Percentiles rank a stretch among this genome's conserved stretches.
Conservation (phyloP, 1,140 invertebrate species). For the Temnothorax nylanderi region DNA sequence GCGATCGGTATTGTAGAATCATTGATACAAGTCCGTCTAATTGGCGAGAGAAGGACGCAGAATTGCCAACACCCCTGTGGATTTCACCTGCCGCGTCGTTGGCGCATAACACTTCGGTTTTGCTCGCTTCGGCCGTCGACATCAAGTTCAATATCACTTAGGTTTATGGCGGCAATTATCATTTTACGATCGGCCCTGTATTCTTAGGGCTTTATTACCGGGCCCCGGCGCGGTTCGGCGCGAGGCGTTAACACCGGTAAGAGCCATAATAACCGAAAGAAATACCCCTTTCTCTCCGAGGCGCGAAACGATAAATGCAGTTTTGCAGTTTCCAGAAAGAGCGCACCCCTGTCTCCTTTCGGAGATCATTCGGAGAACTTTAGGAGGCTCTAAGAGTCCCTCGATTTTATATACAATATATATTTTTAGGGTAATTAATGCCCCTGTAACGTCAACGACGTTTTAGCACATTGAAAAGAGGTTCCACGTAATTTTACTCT, state of each 20-base stretch:
- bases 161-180: conserved; percentile 84
- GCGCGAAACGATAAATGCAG: conserved; percentile 80
- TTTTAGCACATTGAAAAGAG: conserved; percentile 28
- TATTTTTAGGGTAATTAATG: conserved; percentile 35
- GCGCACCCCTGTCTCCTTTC: not conserved
- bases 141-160: conserved; percentile 86
- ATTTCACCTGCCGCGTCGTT: conserved; percentile 73
- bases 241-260: conserved; percentile 81
- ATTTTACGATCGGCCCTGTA: conserved; percentile 84
- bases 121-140: conserved; percentile 74
- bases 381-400: not conserved
- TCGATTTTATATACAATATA: conserved; percentile 42
- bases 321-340: conserved; percentile 75
- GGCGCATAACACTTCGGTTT: conserved; percentile 71
- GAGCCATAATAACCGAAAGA: conserved; percentile 79
- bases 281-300: conserved; percentile 76
- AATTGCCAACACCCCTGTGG: conserved; percentile 57
- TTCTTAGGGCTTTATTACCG: conserved; percentile 84
- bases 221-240: conserved; percentile 73
- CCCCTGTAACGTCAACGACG: not conserved
- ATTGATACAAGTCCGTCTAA: too few relatives aligned
- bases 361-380: not conserved
- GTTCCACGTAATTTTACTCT: not conserved
- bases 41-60: not conserved
- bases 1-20: not conserved